Evolutionary conservation across 1,140 invertebrate genomes (phyloP).

Genomic region (Meteorus sp.): DNA sequence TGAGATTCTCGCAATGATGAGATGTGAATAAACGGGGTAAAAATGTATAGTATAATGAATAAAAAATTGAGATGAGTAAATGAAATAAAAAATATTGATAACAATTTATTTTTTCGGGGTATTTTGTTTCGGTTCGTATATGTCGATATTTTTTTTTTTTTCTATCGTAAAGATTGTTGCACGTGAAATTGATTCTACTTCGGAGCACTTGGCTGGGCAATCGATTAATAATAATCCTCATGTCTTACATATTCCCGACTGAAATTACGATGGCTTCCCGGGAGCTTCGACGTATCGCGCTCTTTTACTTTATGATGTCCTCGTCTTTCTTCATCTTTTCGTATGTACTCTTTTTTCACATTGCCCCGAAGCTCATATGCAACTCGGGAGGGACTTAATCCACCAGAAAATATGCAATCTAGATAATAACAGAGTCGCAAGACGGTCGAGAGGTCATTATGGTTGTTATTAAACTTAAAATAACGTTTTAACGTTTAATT

Average conservation of each 20-base stretch:
- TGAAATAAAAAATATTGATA: too few species aligned
- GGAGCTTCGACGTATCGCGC: too few species aligned
- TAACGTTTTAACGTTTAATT: constrained; percentile 58
- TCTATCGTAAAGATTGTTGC: too few species aligned
- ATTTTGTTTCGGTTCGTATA: too few species aligned
- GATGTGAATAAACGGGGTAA: background rate
- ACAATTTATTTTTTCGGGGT: too few species aligned
- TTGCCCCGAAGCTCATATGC: constrained; percentile 30
- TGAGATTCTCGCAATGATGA: background rate
- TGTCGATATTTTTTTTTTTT: too few species aligned
- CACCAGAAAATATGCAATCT: constrained; percentile 59
- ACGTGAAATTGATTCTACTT: background rate
- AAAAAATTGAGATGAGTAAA: too few species aligned
- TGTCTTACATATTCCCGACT: background rate
- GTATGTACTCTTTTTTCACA: constrained; percentile 32
- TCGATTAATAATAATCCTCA: constrained; percentile 11
- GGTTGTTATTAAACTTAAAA: constrained; percentile 56
- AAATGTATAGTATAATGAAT: too few species aligned
- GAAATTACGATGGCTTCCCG: background rate
- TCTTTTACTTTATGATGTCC: too few species aligned
- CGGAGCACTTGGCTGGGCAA: background rate
- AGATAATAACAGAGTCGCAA: constrained; percentile 53
- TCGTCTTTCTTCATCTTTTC: constrained; percentile 2
- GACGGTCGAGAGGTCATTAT: constrained; percentile 51
- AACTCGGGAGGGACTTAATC: constrained; percentile 49